Evolutionary conservation across 2,797 vertebrate genomes (phyloP).

Genomic region (Hydrophis major): DNA sequence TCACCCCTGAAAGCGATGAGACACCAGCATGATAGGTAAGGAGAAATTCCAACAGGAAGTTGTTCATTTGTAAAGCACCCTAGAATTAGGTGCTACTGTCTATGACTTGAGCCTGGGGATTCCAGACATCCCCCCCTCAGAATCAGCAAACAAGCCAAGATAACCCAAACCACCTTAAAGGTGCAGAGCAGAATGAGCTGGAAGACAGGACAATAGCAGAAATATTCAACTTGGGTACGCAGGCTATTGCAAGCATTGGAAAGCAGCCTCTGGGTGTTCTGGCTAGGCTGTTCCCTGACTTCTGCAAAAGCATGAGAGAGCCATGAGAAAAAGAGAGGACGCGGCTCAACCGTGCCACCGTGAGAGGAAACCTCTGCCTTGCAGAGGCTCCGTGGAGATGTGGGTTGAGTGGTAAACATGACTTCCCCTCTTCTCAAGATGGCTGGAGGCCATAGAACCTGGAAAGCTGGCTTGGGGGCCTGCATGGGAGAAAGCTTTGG

Average conservation of each 20-base stretch:
- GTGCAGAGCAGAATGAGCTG: background rate
- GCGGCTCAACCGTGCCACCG: fast-evolving
- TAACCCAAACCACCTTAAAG: background rate
- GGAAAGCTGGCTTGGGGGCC: background rate
- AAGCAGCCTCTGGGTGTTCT: background rate
- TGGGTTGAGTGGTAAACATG: background rate
- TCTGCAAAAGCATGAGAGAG: background rate
- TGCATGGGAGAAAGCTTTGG: background rate
- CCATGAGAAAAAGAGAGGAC: background rate
- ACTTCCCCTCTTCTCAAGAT: background rate
- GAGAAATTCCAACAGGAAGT: background rate
- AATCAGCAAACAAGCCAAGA: background rate
- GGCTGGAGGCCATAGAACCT: background rate
- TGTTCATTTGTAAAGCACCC: background rate
- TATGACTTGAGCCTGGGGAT: background rate
- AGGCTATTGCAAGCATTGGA: background rate
- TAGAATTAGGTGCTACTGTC: background rate
- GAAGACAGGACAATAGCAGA: background rate
- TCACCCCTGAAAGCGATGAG: background rate
- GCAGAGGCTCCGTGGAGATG: background rate
- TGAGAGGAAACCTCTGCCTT: background rate
- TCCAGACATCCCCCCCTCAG: background rate
- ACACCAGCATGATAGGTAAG: background rate
- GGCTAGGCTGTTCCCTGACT: background rate
- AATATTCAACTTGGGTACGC: background rate